Percentiles rank a stretch among this genome's conserved stretches.
These are phyloP conservation scores for Aradus depressus DNA, from an alignment of 2,888 invertebrate species.

Conservation along the genomic window DNA sequence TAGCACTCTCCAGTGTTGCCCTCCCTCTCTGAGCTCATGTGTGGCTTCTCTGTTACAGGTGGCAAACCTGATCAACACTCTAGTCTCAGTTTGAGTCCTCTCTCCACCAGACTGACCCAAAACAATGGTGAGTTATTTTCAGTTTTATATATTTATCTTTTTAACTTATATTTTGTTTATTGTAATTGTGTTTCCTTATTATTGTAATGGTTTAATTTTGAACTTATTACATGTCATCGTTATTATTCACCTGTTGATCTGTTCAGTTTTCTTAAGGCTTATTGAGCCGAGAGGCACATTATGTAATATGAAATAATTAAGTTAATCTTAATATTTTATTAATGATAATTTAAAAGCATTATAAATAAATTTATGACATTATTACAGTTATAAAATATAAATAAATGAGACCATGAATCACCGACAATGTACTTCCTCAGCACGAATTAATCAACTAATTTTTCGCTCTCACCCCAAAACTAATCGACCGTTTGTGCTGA, in stretches of 20 bases:
- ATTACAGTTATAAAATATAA: too few species aligned
- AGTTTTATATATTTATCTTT: neutral
- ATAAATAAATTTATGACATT: too few species aligned
- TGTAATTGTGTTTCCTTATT: neutral
- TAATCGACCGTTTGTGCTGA: too few species aligned
- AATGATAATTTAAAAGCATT: too few species aligned
- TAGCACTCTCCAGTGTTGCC: neutral
- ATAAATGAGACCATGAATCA: too few species aligned
- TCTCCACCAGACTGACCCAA: slow-evolving; percentile 19
- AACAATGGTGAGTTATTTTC: slow-evolving; percentile 16
- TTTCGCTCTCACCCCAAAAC: too few species aligned
- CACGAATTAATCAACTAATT: too few species aligned
- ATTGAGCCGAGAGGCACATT: too few species aligned
- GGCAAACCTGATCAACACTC: slow-evolving; percentile 14
- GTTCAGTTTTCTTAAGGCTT: too few species aligned
- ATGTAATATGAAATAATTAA: too few species aligned
- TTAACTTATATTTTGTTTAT: neutral
- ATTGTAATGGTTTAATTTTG: neutral
- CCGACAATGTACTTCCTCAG: too few species aligned
- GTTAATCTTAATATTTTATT: too few species aligned
- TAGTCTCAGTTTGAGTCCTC: slow-evolving; percentile 7
- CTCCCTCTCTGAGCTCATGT: neutral
- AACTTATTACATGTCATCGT: neutral
- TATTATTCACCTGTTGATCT: neutral
- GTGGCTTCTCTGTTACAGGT: slow-evolving; percentile 14